phyloP scores from a whole-genome alignment of 1,140 invertebrate species.

The Amphibalanus amphitrite region DNA sequence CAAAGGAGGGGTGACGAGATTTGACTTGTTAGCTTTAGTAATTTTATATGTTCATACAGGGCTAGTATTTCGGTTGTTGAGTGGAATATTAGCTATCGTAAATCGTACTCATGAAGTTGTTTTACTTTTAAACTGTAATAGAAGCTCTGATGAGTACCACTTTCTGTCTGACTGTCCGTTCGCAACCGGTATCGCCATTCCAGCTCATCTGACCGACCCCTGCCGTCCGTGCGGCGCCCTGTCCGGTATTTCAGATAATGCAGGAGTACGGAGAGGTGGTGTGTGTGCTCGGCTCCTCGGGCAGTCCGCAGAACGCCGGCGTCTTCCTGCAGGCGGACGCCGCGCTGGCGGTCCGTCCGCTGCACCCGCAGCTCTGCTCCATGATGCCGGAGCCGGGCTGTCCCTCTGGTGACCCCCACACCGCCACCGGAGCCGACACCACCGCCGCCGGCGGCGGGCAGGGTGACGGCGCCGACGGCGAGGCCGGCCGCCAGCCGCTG shows the following conservation, averaged over 20 bases:
- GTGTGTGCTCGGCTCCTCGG: constrained; percentile 35
- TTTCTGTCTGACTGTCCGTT: no score
- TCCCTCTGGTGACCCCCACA: neutral
- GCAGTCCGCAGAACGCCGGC: constrained; percentile 64
- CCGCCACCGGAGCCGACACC: neutral
- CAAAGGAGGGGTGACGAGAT: no score
- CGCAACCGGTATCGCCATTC: no score
- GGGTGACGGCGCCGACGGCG: constrained; percentile 27
- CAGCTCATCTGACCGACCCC: no score
- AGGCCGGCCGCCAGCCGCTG: constrained; percentile 22
- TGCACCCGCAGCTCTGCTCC: constrained; percentile 78
- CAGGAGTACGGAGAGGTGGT: constrained; percentile 41
- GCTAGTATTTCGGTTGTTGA: no score
- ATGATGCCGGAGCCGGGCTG: constrained; percentile 24
- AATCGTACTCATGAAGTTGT: no score
- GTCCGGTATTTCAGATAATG: constrained; percentile 34
- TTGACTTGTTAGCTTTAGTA: no score
- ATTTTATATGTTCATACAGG: no score
- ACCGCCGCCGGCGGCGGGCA: neutral
- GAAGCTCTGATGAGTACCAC: no score
- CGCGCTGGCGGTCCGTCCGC: constrained; percentile 74
- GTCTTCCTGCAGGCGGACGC: constrained; percentile 89
- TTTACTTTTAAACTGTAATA: no score
- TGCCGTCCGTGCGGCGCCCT: no score
- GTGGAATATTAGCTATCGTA: no score